phyloP scores from a whole-genome alignment of 2,113 vertebrate genomes.

The Proterorhinus semilunaris region DNA sequence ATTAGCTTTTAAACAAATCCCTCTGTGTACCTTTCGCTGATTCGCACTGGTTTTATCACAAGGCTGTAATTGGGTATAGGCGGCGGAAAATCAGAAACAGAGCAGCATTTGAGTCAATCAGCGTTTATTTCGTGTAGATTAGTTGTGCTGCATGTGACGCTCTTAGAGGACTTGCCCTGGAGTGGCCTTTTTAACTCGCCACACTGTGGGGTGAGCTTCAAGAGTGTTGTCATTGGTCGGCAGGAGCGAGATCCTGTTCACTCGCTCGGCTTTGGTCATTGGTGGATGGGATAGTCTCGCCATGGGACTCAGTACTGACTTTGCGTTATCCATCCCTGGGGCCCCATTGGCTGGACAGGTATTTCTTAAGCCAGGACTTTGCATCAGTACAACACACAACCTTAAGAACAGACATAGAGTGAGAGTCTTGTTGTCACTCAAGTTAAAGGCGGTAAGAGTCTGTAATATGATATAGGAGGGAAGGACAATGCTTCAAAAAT shows the following conservation, averaged over 20 bases:
- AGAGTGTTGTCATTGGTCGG: constrained; percentile 63
- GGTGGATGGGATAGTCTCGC: constrained; percentile 8
- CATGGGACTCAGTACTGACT: constrained; percentile 8
- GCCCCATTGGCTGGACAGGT: constrained; percentile 2
- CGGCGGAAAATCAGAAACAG: not conserved
- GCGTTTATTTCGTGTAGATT: not conserved
- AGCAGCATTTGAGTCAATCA: not conserved
- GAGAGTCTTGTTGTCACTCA: not conserved
- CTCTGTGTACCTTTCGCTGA: not conserved
- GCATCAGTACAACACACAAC: not conserved
- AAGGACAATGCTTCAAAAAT: no score
- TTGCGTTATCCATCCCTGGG: constrained; percentile 12
- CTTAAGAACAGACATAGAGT: not conserved
- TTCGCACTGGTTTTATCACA: not conserved
- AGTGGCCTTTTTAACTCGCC: constrained; percentile 48
- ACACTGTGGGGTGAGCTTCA: constrained; percentile 68
- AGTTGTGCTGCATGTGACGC: not conserved
- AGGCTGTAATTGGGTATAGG: not conserved
- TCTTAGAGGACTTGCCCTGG: constrained; percentile 28
- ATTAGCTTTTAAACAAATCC: not conserved
- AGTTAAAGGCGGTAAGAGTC: not conserved
- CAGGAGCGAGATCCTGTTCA: constrained; percentile 28
- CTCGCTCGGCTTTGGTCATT: constrained; percentile 29
- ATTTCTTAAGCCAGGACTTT: constrained; percentile 7
- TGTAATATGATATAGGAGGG: no score